Evolutionary conservation across 2,888 invertebrate species (phyloP), one percentile per base, ranked within the genome.

Genomic region (Volucella bombylans): DNA sequence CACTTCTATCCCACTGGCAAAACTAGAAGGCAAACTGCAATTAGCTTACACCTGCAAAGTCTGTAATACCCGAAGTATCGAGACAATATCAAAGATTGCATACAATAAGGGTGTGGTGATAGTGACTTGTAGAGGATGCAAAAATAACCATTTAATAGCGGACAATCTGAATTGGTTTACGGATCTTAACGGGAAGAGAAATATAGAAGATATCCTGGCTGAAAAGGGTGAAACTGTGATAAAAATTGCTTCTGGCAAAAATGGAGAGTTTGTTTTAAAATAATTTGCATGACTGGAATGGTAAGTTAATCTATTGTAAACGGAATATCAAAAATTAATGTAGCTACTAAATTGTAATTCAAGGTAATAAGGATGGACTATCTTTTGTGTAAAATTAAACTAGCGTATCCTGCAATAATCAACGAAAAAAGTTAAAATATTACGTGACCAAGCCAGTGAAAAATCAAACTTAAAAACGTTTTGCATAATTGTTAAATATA

Each of bases 101-200:
- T 98, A 99, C 89, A 93, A 95, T 69, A 95, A 95, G 89, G 98
- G 99, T 12, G 96, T 99, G 11, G 97, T 99, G 0, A 97, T 99
- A 87, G 96, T 98, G 0, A 95, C 94, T 69, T 99, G 99, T 91
- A 94, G 94, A 69, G 96, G 96, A 0, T 99, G 99, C 90, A 92
- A 94, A 57, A 98, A 97, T 90, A 95, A 96, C 90, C 99, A 99
- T 92, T 93, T 99, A 31, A 98, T 99, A 87, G 99, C 99, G 0
- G 99, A 99, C 90, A 98, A 99, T 92, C 93, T 99, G 1, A 96
- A 96, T 86, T 99, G 99, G 99, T 99, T 99, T 90, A 93, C 94
- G 0, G 96, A 97, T 89, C 92, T 96, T 89, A 92, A 94, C 88
- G 95, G 94, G 0, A 95, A 94, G 89, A 94, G 93, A 86, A 99